phyloP scores from a whole-genome alignment of 2,888 invertebrate species.

The Lottia gigantea region DNA sequence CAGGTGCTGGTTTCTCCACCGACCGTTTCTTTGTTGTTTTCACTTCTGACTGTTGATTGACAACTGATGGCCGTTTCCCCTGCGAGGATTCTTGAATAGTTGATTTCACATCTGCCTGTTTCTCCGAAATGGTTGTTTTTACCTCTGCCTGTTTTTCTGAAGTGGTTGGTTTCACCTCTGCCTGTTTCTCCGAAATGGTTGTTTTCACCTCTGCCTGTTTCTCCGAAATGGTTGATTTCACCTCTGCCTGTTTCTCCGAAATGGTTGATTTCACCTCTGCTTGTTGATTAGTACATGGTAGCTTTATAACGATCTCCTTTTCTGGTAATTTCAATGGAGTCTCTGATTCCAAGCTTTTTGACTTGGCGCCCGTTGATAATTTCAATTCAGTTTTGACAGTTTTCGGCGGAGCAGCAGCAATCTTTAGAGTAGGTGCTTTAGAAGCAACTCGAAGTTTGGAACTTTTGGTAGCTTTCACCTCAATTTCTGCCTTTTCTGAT shows the following conservation, averaged over 20 bases:
- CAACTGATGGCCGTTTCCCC: too few relatives aligned
- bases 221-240: background rate
- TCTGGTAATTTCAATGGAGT: background rate
- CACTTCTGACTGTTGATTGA: too few relatives aligned
- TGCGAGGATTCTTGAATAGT: too few relatives aligned
- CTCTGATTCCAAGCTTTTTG: background rate
- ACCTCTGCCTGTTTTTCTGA: too few relatives aligned
- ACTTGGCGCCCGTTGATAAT: background rate
- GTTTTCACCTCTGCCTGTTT: background rate
- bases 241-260: background rate
- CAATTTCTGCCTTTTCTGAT: background rate
- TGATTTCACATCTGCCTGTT: too few relatives aligned
- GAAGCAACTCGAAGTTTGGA: background rate
- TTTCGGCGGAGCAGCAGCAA: background rate
- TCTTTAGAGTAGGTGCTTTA: background rate
- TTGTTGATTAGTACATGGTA: background rate
- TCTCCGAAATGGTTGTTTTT: too few relatives aligned
- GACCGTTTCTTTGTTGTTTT: too few relatives aligned
- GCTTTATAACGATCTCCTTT: background rate
- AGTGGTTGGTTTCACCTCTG: background rate
- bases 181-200: conserved; percentile 20
- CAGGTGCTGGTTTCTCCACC: too few relatives aligned
- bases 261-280: background rate
- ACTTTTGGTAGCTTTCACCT: background rate
- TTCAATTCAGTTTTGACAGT: background rate